Evolutionary conservation across 2,888 invertebrate species (phyloP), one percentile per base, ranked within the genome.

Genomic region (Hirtodrosophila trivittata): DNA sequence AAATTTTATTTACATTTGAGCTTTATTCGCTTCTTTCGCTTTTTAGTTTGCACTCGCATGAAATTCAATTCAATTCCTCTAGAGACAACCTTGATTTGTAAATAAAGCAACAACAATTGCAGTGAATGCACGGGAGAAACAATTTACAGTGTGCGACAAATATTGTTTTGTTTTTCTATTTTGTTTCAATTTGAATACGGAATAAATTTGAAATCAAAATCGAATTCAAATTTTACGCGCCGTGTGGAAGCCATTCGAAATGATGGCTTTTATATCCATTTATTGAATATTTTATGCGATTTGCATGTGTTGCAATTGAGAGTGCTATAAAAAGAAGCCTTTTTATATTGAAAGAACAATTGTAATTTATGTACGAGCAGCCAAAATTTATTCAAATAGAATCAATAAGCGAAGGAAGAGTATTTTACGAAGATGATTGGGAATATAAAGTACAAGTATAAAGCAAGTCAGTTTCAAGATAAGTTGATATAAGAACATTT

Each of bases 301-400:
- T 68, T 51, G 57, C 46, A 76, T 83, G 76, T 67, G 67, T 41
- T 33, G 82, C 59, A 77, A 77, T 74, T 68, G 37, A 12, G 13
- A 26, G 43, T 37, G 68, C 68, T 47, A 39, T n/a, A n/a, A n/a
- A n/a, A n/a, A n/a, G n/a, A 26, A 13, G 18, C 12, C 14, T 28
- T 5, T 56, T 65, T 50, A 37, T 42, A 43, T 21, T 32, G 33
- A 32, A 35, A 10, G 4, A 21, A 45, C 51, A 51, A 57, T 30
- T 30, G 10, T 21, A 12, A 42, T 33, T 21, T 33, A 32, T 42
- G 35, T 38, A 30, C 37, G 21, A 21, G 13, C 10, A 26, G 30
- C 30, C 26, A 37, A 9, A 39, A 13, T 38, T 38, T 47, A 59
- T 60, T 60, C 37, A 37, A 25, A 9, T 41, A 14, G 26, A 47